Evolutionary conservation across 2,113 vertebrate genomes (phyloP), one percentile per base, ranked within the genome.

Genomic region (Boulengeromyrus knoepffleri): DNA sequence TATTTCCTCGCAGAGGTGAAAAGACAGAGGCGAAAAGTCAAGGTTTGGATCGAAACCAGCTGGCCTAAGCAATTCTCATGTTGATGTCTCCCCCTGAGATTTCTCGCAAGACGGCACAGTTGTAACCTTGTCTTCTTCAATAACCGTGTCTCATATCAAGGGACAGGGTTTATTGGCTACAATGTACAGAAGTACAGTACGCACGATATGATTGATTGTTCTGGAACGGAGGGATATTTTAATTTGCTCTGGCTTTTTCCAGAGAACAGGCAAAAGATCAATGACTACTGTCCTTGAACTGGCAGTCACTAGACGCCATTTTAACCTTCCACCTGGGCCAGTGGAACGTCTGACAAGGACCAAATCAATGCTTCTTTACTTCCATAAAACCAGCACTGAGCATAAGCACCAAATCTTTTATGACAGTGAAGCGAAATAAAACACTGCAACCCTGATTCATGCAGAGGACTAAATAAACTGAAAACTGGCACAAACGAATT

Each of bases 41-140:
- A 87, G 36, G 56, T 39, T 45, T 66, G 52, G 87, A 19, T 87
- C 87, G 17, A 88, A 87, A 88, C 74, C 89, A 90, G 89, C 62
- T 77, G 89, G 85, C 85, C 58, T 53, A 88, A 90, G 89, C 85
- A 50, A 53, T 90, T 90, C 49, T 87, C 46, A 24, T 6, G 42
- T n/a, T 58, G 39, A 13, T 39, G 31, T 12, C 17, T 8, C n/a
- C 46, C 21, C 47, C 66, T 36, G 17, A 24, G 47, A 9, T 36
- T 45, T 88, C 62, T 17, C 49, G 19, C 24, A 74, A 66, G 62
- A 56, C 70, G 45, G 52, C 24, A 39, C 27, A 15, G 88, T 85
- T 50, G 83, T 86, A 84, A 89, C 88, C 77, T 86, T 89, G 90
- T 89, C 87, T 70, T 70, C 88, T 86, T 90, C 77, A 88, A 86